Conservation (phyloP, 2,113 vertebrate genomes). For the Triplophysa siluroides region DNA sequence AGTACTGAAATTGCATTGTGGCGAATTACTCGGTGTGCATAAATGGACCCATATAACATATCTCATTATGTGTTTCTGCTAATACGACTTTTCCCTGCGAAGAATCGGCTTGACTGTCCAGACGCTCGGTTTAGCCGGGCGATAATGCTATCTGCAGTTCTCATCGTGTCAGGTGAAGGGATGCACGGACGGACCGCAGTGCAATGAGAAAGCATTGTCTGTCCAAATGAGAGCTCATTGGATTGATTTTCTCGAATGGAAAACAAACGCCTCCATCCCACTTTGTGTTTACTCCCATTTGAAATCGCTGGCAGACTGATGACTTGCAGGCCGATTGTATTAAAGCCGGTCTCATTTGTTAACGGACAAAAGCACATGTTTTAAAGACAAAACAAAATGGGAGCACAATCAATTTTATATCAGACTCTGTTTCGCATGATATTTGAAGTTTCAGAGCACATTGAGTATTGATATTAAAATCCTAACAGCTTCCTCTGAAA, state of each 20-base stretch:
- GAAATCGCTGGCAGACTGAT: conserved; percentile 20
- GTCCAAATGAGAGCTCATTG: conserved; percentile 45
- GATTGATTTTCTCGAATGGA: conserved; percentile 56
- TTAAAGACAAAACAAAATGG: conserved; percentile 23
- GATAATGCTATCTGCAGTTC: conserved; percentile 36
- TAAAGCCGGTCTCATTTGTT: conserved; percentile 39
- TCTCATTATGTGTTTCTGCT: conserved; percentile 40
- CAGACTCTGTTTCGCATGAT: conserved; percentile 31
- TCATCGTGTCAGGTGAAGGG: conserved; percentile 6
- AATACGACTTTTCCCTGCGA: conserved; percentile 27
- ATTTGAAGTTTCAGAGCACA: conserved; percentile 19
- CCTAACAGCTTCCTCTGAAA: conserved; percentile 5
- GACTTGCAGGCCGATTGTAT: conserved; percentile 20
- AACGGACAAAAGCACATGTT: conserved; percentile 41
- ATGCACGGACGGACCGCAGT: conserved; percentile 7
- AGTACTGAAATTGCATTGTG: conserved; percentile 16
- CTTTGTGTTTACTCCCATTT: conserved; percentile 43
- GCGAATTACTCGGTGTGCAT: conserved; percentile 22
- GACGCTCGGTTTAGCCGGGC: conserved; percentile 28
- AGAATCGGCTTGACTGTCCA: conserved; percentile 29
- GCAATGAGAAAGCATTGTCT: conserved; percentile 44
- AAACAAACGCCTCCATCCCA: conserved; percentile 46
- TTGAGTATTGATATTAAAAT: conserved; percentile 24
- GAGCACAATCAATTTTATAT: conserved; percentile 36
- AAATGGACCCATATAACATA: conserved; percentile 8